phyloP scores from a whole-genome alignment of 1,140 invertebrate species.

The Adelges cooleyi region DNA sequence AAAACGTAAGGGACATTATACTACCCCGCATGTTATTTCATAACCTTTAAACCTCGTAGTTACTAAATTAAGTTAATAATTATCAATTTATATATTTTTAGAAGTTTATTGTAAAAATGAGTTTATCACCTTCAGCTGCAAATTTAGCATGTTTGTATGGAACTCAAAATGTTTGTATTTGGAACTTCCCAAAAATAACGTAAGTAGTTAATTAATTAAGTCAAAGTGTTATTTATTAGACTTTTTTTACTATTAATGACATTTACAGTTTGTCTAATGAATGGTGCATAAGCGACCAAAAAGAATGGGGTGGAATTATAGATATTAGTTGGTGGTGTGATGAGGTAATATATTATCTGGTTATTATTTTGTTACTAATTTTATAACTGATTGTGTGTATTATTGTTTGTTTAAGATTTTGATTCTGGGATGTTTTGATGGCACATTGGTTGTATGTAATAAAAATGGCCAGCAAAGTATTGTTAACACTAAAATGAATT shows the following conservation, averaged over 20 bases:
- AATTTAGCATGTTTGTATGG: constrained; percentile 12
- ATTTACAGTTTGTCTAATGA: background rate
- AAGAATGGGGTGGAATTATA: background rate
- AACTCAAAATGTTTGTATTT: background rate
- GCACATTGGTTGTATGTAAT: background rate
- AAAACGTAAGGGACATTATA: constrained; percentile 1
- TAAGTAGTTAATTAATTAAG: background rate
- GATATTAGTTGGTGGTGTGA: constrained; percentile 5
- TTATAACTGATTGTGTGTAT: no score
- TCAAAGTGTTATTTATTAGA: no score
- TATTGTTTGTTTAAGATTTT: constrained; percentile 9
- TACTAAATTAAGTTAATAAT: background rate
- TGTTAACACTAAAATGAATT: constrained; percentile 15
- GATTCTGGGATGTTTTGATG: constrained; percentile 17
- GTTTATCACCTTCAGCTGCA: constrained; percentile 8
- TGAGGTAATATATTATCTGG: background rate
- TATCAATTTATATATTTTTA: background rate
- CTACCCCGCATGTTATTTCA: no score
- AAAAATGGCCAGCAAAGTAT: constrained; percentile 14
- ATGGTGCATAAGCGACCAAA: constrained; percentile 10
- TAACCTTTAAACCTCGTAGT: no score
- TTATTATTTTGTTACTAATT: background rate
- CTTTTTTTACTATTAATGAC: no score
- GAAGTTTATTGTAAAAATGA: constrained; percentile 10
- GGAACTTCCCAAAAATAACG: constrained; percentile 16